Evolutionary conservation across 1,140 invertebrate genomes (phyloP), one percentile per base, ranked within the genome.

Genomic region (Saccostrea glomerata): DNA sequence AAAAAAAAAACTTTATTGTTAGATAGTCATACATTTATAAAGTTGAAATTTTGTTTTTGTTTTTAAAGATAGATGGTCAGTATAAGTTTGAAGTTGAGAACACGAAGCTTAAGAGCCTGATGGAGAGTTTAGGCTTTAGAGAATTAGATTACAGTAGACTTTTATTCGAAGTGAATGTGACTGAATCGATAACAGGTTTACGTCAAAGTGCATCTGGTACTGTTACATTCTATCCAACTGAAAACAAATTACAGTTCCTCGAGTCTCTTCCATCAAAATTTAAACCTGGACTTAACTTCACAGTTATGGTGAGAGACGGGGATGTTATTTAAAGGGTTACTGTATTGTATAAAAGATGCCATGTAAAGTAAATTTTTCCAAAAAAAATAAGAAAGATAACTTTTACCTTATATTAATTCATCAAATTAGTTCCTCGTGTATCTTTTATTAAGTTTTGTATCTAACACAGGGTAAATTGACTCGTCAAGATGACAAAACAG

Each of bases 151-250:
- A 82, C 4, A 82, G 82, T 0, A n/a, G 84, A 11, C 60, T 94
- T 11, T 73, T 89, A 5, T 92, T 93, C 30, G 88, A 90, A 11
- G 92, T 90, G 25, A 93, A 92, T 77, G 93, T 94, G 0, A 93
- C 92, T 2, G 93, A 94, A 56, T 87, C 86, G 13, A 73, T 93
- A 5, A 93, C 93, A 2, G 92, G 92, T n/a, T 17, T 87, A 15
- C 88, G 66, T 20, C 88, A 89, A 86, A 88, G 86, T 7, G 90
- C 87, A 23, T 73, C 84, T 23, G 88, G 88, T 25, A 89, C 90
- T 83, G 30, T 92, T 7, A 77, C 36, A 11, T 91, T 92, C 47
- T 92, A 90, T 70, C 82, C 87, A 9, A 30, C 82, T 11, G 87
- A 86, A 13, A 82, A 87, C 9, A 89, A 91, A 83, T 70, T 91